Evolutionary conservation across 2,113 vertebrate species (phyloP).

Genomic region (Aldabrachelys gigantea): DNA sequence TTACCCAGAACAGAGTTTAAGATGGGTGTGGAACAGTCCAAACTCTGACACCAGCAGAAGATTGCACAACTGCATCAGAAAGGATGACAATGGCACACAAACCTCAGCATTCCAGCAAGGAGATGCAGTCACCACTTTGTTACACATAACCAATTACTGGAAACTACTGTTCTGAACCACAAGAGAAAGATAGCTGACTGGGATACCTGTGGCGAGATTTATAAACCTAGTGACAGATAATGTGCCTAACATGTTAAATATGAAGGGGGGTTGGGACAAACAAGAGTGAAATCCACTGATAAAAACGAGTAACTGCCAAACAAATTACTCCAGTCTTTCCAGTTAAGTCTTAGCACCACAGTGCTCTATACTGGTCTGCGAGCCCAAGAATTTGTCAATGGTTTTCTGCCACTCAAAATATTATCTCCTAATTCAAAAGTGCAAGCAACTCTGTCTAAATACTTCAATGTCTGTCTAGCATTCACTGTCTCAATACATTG

Average conservation of each 20-base stretch:
- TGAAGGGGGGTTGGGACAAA: fast-evolving
- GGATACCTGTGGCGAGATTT: background rate
- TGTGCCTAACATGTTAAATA: background rate
- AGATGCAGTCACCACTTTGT: background rate
- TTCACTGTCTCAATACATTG: background rate
- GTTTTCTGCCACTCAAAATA: background rate
- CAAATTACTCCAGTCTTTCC: background rate
- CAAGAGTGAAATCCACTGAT: background rate
- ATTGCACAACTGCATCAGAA: background rate
- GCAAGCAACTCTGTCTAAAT: background rate
- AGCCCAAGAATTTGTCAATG: fast-evolving
- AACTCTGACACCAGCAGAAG: background rate
- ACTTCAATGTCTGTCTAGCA: background rate
- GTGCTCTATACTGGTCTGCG: fast-evolving
- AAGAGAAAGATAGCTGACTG: background rate
- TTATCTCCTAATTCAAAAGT: background rate
- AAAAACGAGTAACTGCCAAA: background rate
- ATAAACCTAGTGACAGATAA: background rate
- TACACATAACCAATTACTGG: background rate
- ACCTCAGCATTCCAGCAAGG: background rate
- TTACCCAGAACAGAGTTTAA: background rate
- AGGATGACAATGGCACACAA: background rate
- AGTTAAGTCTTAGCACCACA: background rate
- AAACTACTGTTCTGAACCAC: background rate
- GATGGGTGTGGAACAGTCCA: background rate